phyloP scores from a whole-genome alignment of 2,113 vertebrate species.

The Turnix velox region DNA sequence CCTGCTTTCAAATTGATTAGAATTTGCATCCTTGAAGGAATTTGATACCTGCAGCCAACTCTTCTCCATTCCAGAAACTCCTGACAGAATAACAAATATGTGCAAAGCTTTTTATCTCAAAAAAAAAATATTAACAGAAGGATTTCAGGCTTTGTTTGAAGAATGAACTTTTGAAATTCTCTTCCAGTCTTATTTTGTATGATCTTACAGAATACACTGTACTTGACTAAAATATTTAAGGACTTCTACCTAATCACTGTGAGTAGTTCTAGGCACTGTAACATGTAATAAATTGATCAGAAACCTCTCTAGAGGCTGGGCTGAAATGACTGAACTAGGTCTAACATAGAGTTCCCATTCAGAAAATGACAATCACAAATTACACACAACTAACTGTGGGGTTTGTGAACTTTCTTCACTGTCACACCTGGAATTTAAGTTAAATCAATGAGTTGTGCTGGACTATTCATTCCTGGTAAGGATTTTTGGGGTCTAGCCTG shows the following conservation, averaged over 20 bases:
- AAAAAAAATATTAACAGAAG: not conserved
- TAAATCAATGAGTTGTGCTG: not conserved
- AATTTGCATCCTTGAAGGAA: not conserved
- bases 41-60: not conserved
- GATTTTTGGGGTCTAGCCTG: not conserved
- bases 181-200: not conserved
- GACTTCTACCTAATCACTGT: not conserved
- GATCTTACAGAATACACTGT: not conserved
- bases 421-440: not conserved
- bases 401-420: not conserved
- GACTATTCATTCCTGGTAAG: not conserved
- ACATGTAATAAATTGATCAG: not conserved
- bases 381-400: rapidly evolving
- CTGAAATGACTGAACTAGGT: not conserved
- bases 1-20: not conserved
- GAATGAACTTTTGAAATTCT: not conserved
- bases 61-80: not conserved
- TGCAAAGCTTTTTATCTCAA: not conserved
- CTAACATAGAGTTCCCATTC: not conserved
- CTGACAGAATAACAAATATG: not conserved
- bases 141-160: not conserved
- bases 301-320: not conserved
- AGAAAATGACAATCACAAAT: not conserved
- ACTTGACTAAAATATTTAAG: not conserved
- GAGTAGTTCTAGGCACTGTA: not conserved